Conservation (phyloP, 2,113 vertebrate species). For the Lycocorax pyrrhopterus region DNA sequence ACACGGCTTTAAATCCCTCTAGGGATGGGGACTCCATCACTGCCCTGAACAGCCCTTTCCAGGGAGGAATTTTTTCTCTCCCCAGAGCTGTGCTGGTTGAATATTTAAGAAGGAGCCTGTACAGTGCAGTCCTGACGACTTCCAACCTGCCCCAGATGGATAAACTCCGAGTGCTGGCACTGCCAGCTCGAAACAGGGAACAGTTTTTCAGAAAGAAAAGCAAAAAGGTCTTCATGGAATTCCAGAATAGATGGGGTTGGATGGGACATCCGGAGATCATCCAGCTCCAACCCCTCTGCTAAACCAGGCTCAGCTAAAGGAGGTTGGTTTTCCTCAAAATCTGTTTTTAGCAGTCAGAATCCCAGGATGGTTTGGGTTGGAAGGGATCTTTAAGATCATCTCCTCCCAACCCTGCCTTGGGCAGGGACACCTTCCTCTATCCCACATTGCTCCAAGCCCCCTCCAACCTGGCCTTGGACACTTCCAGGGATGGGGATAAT, state of each 20-base stretch:
- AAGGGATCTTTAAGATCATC: background rate
- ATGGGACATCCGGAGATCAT: background rate
- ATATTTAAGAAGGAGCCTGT: background rate
- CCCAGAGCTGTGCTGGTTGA: background rate
- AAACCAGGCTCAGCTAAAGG: background rate
- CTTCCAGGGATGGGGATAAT: background rate
- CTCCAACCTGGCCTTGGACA: background rate
- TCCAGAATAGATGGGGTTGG: background rate
- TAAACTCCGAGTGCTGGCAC: background rate
- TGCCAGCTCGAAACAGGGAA: background rate
- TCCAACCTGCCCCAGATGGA: background rate
- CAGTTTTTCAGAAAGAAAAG: background rate
- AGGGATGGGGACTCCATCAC: background rate
- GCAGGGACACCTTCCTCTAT: background rate
- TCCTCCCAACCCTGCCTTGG: background rate
- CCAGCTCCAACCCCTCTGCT: background rate
- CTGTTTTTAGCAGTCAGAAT: background rate
- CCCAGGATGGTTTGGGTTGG: background rate
- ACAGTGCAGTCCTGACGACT: background rate
- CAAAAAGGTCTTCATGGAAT: background rate
- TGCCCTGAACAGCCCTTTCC: background rate
- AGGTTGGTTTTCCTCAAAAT: background rate
- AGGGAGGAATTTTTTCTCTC: background rate
- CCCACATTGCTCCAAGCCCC: background rate
- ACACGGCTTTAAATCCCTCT: accelerated